These are phyloP conservation scores for Molorchus minor DNA, from an alignment of 2,888 invertebrate species.

Conservation along the genomic window DNA sequence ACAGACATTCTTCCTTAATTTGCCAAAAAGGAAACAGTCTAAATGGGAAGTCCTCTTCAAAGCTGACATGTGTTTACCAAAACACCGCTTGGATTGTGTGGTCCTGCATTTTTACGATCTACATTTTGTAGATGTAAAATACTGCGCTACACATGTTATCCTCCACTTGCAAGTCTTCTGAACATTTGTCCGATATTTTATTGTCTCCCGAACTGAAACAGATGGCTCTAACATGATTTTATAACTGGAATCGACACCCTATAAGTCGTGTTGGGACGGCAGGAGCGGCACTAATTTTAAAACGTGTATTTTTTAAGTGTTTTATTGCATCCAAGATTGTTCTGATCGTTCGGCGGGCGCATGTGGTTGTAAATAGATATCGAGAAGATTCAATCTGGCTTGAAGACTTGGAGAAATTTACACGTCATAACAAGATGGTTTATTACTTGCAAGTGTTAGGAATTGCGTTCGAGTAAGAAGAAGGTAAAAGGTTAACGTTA, in stretches of 20 bases:
- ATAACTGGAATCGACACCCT: constrained; percentile 29
- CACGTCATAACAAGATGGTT: constrained; percentile 25
- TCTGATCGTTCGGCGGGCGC: too few species aligned
- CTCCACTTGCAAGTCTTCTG: constrained; percentile 22
- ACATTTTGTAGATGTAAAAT: constrained; percentile 37
- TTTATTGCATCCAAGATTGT: too few species aligned
- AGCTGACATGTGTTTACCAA: too few species aligned
- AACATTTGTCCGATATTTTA: constrained; percentile 35
- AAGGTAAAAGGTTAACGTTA: too few species aligned
- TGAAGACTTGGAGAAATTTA: constrained; percentile 27
- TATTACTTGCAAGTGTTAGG: constrained; percentile 27
- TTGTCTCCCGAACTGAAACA: constrained; percentile 33
- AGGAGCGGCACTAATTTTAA: constrained; percentile 30
- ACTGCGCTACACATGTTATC: constrained; percentile 37
- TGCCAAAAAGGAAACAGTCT: too few species aligned
- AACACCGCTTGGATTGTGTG: constrained; percentile 29
- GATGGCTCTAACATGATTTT: constrained; percentile 37
- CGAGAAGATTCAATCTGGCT: constrained; percentile 23
- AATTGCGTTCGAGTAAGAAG: constrained; percentile 3
- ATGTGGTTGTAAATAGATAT: too few species aligned
- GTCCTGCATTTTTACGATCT: constrained; percentile 34
- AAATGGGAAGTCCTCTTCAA: too few species aligned
- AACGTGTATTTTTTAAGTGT: constrained; percentile 29
- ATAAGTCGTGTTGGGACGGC: constrained; percentile 2
- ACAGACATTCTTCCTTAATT: too few species aligned